Evolutionary conservation across 1,140 invertebrate genomes (phyloP), one percentile per base, ranked within the genome.

Genomic region (Drosophila oshimai): DNA sequence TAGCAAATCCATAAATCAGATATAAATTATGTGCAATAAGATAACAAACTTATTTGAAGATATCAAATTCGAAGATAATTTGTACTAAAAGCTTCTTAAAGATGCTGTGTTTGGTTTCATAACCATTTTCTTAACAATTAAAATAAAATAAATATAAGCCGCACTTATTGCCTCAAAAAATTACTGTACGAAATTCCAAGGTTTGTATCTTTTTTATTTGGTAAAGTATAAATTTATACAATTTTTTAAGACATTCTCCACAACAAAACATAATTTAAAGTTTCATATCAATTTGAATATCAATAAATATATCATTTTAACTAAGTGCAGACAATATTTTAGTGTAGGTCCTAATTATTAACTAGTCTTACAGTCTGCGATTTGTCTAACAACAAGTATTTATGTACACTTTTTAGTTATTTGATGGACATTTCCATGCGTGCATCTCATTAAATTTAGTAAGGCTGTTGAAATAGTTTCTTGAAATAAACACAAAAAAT

Each of bases 401-500:
- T 70, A 24, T 60, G 33, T 47, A 49, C 51, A 71, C 45, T 60
- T 33, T 31, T 20, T 18, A 26, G 6, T 42, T 57, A 57, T 34
- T 12, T 10, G 34, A 44, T 54, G 53, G 15, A 67, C 58, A 44
- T 67, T 60, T 39, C 37, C 65, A 47, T 60, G 49, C 57, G 49
- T 81, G 71, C 53, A 53, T 34, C 61, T 39, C 46, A 55, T 73
- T 81, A 76, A 76, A 57, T 57, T 72, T 81, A 81, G 57, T 81
- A 81, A 81, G 77, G 77, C 77, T 72, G 55, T 54, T 61, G 61
- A 42, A 58, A 68, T 72, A 68, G 67, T 47, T 76, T 81, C 55
- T 31, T 67, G 50, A 75, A 67, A 47, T 67, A 20, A 31, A 18
- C 24, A 29, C 31, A 12, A 28, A 13, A 37, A n/a, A n/a, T n/a